These are phyloP conservation scores for Megaceryle maxima DNA, from an alignment of 2,113 vertebrate species.

Conservation along the genomic window DNA sequence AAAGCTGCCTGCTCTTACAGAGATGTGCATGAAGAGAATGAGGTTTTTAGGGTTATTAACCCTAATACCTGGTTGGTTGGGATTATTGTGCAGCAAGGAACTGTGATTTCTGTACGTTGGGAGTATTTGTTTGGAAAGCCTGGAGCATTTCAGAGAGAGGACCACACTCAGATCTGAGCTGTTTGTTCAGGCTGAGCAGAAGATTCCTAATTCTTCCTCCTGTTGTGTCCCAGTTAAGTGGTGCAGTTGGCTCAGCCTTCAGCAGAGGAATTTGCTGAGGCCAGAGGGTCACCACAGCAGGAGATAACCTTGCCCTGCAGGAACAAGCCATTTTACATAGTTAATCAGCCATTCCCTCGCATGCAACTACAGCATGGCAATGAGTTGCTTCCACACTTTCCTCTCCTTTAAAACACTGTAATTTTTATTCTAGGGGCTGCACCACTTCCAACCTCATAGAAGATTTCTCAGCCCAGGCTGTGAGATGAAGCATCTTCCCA, in stretches of 20 bases:
- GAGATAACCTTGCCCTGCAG: not conserved
- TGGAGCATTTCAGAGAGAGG: not conserved
- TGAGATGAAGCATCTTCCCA: not conserved
- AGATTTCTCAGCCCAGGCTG: not conserved
- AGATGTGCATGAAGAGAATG: accelerated
- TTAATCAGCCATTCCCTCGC: not conserved
- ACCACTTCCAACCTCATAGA: not conserved
- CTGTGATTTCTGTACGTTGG: not conserved
- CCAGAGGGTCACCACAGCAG: not conserved
- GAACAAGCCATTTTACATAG: not conserved
- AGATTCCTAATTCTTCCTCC: not conserved
- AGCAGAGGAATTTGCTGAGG: not conserved
- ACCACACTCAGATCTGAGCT: not conserved
- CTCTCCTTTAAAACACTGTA: not conserved
- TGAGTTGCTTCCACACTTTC: not conserved
- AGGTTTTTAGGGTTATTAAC: not conserved
- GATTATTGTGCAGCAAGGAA: not conserved
- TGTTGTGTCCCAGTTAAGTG: not conserved
- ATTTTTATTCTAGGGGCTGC: not conserved
- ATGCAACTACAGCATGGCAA: not conserved
- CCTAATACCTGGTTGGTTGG: not conserved
- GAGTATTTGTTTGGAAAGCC: not conserved
- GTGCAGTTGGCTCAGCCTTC: not conserved
- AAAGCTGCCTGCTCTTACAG: not conserved
- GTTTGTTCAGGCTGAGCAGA: not conserved